Percentiles rank a stretch among this genome's conserved stretches.
Evolutionary conservation across 2,888 invertebrate species (phyloP).

Genomic region (Boloria euphrosyne): DNA sequence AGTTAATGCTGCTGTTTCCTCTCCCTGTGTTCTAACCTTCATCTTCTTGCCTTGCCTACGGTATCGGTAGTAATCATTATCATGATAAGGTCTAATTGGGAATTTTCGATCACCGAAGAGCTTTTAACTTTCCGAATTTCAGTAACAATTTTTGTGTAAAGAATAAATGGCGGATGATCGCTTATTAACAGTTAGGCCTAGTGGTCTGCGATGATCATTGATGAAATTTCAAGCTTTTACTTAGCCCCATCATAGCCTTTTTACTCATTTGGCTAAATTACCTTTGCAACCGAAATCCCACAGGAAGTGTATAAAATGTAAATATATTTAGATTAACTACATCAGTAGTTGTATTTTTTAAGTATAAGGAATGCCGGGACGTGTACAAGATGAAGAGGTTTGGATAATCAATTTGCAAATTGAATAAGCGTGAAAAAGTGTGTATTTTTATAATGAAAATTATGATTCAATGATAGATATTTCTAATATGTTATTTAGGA

Average conservation of each 20-base stretch:
- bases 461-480: slow-evolving; percentile 56
- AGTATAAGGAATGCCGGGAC: slow-evolving; percentile 67
- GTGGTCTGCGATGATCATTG: slow-evolving; percentile 68
- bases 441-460: slow-evolving; percentile 77
- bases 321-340: slow-evolving; percentile 64
- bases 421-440: slow-evolving; percentile 61
- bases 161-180: slow-evolving; percentile 22
- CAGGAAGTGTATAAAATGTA: slow-evolving; percentile 80
- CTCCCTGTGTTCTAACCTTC: slow-evolving; percentile 25
- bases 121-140: slow-evolving; percentile 12
- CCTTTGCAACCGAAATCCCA: slow-evolving; percentile 54
- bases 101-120: slow-evolving; percentile 25
- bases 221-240: slow-evolving; percentile 77
- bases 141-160: slow-evolving; percentile 17
- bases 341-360: slow-evolving; percentile 67
- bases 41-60: slow-evolving; percentile 31
- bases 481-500: slow-evolving; percentile 74
- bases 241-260: slow-evolving; percentile 59
- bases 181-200: slow-evolving; percentile 35
- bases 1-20: slow-evolving; percentile 51
- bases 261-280: slow-evolving; percentile 50
- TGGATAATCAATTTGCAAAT: slow-evolving; percentile 44
- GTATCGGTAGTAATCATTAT: slow-evolving; percentile 26
- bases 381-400: slow-evolving; percentile 56
- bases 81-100: slow-evolving; percentile 36